Percentiles rank a stretch among this genome's conserved stretches.
phyloP scores from a whole-genome alignment of 2,113 vertebrate species.

The Phoenicopterus ruber region DNA sequence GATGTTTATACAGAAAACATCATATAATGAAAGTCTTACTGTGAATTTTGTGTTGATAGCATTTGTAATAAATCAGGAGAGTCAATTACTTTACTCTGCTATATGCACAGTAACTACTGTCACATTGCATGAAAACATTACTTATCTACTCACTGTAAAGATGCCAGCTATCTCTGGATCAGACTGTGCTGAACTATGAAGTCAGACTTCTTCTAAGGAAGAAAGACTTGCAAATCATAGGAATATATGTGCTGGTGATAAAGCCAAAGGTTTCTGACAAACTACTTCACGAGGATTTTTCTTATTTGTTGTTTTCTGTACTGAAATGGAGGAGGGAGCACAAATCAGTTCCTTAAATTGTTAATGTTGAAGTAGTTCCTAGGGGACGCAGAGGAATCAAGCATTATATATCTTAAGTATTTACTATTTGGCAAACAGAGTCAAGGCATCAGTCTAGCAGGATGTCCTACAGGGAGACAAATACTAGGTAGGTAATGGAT shows the following conservation, averaged over 20 bases:
- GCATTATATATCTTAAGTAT: not conserved
- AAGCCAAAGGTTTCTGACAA: slow-evolving; percentile 64
- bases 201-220: slow-evolving; percentile 62
- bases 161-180: slow-evolving; percentile 75
- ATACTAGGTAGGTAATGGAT: not conserved
- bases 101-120: slow-evolving; percentile 58
- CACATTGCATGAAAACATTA: slow-evolving; percentile 72
- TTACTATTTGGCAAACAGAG: slow-evolving; percentile 14
- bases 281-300: not conserved
- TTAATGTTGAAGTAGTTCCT: slow-evolving; percentile 5
- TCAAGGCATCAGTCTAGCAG: not conserved
- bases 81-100: slow-evolving; percentile 61
- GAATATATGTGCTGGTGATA: slow-evolving; percentile 63
- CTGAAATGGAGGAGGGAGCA: not conserved
- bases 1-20: slow-evolving; percentile 73
- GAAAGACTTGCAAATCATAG: slow-evolving; percentile 66
- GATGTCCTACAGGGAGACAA: not conserved
- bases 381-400: not conserved
- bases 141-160: slow-evolving; percentile 70
- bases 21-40: slow-evolving; percentile 75
- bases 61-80: slow-evolving; percentile 72
- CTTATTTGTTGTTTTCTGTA: slow-evolving; percentile 4
- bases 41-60: slow-evolving; percentile 70
- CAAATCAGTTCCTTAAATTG: slow-evolving; percentile 7
- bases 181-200: slow-evolving; percentile 73